Evolutionary conservation across 2,797 vertebrate species (phyloP), one percentile per base, ranked within the genome.

Genomic region (Enteromius fasciolatus): DNA sequence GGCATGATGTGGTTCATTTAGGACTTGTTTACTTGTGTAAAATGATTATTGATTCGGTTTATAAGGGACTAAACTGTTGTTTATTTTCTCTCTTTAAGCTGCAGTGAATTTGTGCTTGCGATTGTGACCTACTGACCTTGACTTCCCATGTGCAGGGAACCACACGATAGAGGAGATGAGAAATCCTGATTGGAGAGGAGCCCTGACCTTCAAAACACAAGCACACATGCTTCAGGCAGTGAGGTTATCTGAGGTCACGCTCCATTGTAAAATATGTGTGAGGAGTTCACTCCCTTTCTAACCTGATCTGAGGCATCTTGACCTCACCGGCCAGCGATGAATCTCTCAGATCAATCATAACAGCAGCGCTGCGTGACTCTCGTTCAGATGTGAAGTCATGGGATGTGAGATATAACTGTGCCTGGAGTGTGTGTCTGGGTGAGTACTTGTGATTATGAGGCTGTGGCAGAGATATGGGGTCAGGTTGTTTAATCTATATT

Each of bases 231-330:
- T 85, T 25, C 41, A 76, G 78, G 78, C 66, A 25, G 14, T 36
- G 78, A 70, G 79, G 82, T 86, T 78, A 84, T 68, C 33, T 82
- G 82, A 86, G 84, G 82, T 76, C 39, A 46, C 14, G 12, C 66
- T 63, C 70, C 82, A 74, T 84, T 70, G 72, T 76, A 79, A 72
- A 28, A 12, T 79, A 23, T 52, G 61, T 52, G 61, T 52, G 52
- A 75, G 63, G 69, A 83, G 50, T 80, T 77, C 80, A 61, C 41
- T 46, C 39, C 69, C 79, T 33, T 48, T 84, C 80, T 86, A 77
- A 86, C 84, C 84, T 86, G 59, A 87, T 86, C 72, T 82, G 82
- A n/a, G 68, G 74, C 76, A 67, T 72, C 57, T 61, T 87, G 54
- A 84, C 64, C 67, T 72, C 57, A 46, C 44, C 14, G 12, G 23